A percentile compares a stretch with the other conserved stretches of the same genome.
Conservation (phyloP, 2,888 invertebrate genomes). For the Campoplex capitator region DNA sequence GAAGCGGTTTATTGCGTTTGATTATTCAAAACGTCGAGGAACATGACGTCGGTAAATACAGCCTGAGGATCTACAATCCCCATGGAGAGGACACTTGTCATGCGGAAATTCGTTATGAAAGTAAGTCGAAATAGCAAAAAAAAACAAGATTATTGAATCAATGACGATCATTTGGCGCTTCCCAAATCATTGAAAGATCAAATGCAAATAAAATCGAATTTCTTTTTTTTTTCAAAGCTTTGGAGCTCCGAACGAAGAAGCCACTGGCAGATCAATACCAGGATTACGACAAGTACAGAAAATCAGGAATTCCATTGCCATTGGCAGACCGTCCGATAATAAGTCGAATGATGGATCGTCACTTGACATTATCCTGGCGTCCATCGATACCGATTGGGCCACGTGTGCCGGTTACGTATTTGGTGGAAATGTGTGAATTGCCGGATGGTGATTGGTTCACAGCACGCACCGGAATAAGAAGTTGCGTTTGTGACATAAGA, state of each 20-base stretch:
- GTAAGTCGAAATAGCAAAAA: slow-evolving; percentile 85
- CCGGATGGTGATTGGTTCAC: slow-evolving; percentile 98
- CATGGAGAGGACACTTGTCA: slow-evolving; percentile 93
- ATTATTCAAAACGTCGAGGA: slow-evolving; percentile 92
- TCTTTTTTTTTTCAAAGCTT: slow-evolving; percentile 83
- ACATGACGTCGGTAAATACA: slow-evolving; percentile 94
- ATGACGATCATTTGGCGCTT: neutral
- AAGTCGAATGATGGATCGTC: slow-evolving; percentile 95
- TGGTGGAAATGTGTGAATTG: slow-evolving; percentile 96
- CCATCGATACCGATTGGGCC: slow-evolving; percentile 96
- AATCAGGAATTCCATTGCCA: slow-evolving; percentile 94
- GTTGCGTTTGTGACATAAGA: slow-evolving; percentile 95
- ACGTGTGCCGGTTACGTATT: slow-evolving; percentile 95
- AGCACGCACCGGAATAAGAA: slow-evolving; percentile 93
- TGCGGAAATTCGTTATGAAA: slow-evolving; percentile 92
- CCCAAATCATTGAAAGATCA: neutral
- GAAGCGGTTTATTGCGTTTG: slow-evolving; percentile 92
- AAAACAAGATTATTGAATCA: too few relatives aligned
- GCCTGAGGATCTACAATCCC: slow-evolving; percentile 92
- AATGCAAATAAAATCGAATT: neutral
- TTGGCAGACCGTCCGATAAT: slow-evolving; percentile 96
- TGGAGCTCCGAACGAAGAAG: slow-evolving; percentile 89
- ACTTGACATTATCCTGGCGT: slow-evolving; percentile 96
- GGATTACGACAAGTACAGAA: slow-evolving; percentile 93
- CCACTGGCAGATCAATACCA: slow-evolving; percentile 92